Conservation (phyloP, 2,113 vertebrate species). For the Aphyosemion australe region DNA sequence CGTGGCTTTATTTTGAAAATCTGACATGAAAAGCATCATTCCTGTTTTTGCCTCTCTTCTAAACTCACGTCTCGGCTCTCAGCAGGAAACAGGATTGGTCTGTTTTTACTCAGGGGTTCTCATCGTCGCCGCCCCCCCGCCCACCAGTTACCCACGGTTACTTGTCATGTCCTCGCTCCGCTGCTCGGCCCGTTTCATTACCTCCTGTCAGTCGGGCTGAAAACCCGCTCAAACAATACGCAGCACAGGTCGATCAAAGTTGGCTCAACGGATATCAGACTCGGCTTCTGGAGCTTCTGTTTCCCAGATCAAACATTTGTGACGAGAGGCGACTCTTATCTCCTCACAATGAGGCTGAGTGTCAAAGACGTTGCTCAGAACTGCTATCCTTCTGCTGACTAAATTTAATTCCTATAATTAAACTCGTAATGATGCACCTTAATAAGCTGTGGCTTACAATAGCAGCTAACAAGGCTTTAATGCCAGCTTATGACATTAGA, state of each 20-base stretch:
- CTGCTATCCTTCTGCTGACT: not conserved
- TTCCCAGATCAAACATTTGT: not conserved
- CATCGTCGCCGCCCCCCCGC: slow-evolving; percentile 2
- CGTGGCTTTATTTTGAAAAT: too few species aligned
- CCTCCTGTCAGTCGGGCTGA: slow-evolving; percentile 15
- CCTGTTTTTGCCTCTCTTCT: not conserved
- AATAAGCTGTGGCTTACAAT: slow-evolving; percentile 6
- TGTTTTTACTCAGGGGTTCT: slow-evolving; percentile 18
- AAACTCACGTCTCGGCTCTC: not conserved
- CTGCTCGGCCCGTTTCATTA: slow-evolving; percentile 31
- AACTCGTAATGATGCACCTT: slow-evolving; percentile 6
- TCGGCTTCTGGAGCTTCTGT: not conserved
- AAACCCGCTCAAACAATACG: slow-evolving; percentile 4
- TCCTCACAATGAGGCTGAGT: not conserved
- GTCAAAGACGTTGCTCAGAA: not conserved
- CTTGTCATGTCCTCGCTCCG: slow-evolving; percentile 25
- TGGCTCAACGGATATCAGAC: not conserved
- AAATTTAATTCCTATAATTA: slow-evolving; percentile 27
- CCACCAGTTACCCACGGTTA: slow-evolving; percentile 20
- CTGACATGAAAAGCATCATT: too few species aligned
- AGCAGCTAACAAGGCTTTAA: slow-evolving; percentile 35
- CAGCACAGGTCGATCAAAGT: slow-evolving; percentile 3
- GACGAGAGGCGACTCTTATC: not conserved
- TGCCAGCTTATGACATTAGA: slow-evolving; percentile 10
- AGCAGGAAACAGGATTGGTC: slow-evolving; percentile 5